These are phyloP conservation scores for Leptoteleia sp. DNA, from an alignment of 1,140 invertebrate species.

Conservation along the genomic window DNA sequence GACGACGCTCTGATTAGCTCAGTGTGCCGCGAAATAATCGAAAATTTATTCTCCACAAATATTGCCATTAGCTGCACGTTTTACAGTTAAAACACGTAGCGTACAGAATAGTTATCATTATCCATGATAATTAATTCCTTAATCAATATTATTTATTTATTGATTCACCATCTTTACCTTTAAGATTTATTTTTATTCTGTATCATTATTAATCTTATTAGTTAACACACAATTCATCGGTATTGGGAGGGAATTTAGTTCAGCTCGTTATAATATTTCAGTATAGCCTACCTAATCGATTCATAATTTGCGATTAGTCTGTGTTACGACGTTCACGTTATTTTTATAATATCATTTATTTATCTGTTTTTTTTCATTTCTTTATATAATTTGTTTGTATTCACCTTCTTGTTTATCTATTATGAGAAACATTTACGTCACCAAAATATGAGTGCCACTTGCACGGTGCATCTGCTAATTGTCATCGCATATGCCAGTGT, in stretches of 20 bases:
- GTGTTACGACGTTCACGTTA: conserved; percentile 66
- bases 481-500: conserved; percentile 50
- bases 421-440: conserved; percentile 67
- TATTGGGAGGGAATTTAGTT: conserved; percentile 80
- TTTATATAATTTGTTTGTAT: conserved; percentile 44
- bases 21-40: conserved; percentile 71
- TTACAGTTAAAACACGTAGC: conserved; percentile 74
- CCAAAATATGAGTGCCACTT: conserved; percentile 69
- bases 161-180: conserved; percentile 50
- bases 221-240: conserved; percentile 79
- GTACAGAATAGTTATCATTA: conserved; percentile 73
- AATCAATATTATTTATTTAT: conserved; percentile 67
- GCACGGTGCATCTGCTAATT: conserved; percentile 58
- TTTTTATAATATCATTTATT: conserved; percentile 53
- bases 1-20: conserved; percentile 76
- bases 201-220: conserved; percentile 77
- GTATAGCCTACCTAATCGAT: conserved; percentile 74
- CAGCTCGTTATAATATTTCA: conserved; percentile 73
- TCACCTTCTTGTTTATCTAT: conserved; percentile 53
- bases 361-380: conserved; percentile 10
- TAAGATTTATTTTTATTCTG: conserved; percentile 51
- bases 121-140: conserved; percentile 78
- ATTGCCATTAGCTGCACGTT: conserved; percentile 71
- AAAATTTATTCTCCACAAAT: conserved; percentile 71
- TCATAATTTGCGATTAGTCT: conserved; percentile 70